phyloP scores from a whole-genome alignment of 2,888 invertebrate genomes.

The Bombylius major region DNA sequence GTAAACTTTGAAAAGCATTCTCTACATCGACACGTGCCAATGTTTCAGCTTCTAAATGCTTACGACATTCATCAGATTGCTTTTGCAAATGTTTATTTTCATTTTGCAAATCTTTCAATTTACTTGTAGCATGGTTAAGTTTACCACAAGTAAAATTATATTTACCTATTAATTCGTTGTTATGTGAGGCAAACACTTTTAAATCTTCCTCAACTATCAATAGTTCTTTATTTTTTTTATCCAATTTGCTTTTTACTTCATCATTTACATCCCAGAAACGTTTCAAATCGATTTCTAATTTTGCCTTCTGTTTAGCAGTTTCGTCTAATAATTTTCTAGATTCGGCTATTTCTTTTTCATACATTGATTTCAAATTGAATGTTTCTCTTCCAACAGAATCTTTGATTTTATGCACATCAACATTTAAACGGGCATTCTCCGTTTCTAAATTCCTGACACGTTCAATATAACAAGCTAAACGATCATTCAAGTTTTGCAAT shows the following conservation, averaged over 20 bases:
- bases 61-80: slow-evolving; percentile 67
- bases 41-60: slow-evolving; percentile 88
- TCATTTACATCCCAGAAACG: slow-evolving; percentile 76
- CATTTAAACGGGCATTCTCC: slow-evolving; percentile 75
- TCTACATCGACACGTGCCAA: slow-evolving; percentile 87
- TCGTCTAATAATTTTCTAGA: slow-evolving; percentile 85
- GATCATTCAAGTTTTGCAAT: slow-evolving; percentile 87
- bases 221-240: no score
- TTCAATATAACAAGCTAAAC: slow-evolving; percentile 93
- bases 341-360: slow-evolving; percentile 84
- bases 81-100: slow-evolving; percentile 64
- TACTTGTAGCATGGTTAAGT: slow-evolving; percentile 66
- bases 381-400: slow-evolving; percentile 82
- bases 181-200: no score
- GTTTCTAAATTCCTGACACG: slow-evolving; percentile 81
- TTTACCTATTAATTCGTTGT: slow-evolving; percentile 58
- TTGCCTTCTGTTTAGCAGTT: slow-evolving; percentile 83
- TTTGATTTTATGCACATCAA: slow-evolving; percentile 72
- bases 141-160: slow-evolving; percentile 65
- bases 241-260: slow-evolving; percentile 56
- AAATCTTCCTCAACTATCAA: no score
- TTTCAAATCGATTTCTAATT: slow-evolving; percentile 83
- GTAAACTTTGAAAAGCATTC: slow-evolving; percentile 79
- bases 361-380: slow-evolving; percentile 78
- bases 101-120: slow-evolving; percentile 61